Conservation (phyloP, 2,113 vertebrate genomes). For the Cyanocitta stelleri region DNA sequence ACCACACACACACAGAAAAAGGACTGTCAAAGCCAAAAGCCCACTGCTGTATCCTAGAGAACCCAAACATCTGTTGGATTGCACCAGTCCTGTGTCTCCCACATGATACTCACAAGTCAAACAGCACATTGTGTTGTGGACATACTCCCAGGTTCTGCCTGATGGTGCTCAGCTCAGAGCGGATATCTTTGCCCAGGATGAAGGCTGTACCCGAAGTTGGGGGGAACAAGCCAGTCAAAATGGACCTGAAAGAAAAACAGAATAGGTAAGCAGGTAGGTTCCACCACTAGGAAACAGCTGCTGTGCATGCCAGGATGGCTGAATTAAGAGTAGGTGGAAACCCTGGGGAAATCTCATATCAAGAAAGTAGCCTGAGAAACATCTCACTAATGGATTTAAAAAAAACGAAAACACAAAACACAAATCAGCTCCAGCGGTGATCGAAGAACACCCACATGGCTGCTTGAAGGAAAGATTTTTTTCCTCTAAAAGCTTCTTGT, state of each 20-base stretch:
- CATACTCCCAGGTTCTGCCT: constrained; percentile 92
- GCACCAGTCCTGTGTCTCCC: not conserved
- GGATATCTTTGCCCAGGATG: constrained; percentile 92
- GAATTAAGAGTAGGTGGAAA: not conserved
- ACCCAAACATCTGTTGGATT: rapidly evolving
- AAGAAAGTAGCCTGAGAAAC: not conserved
- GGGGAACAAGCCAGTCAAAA: constrained; percentile 93
- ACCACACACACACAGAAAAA: not conserved
- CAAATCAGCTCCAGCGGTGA: not conserved
- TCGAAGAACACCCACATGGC: not conserved
- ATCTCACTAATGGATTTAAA: not conserved
- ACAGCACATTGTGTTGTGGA: constrained; percentile 95
- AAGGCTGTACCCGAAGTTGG: constrained; percentile 95
- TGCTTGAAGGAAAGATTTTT: not conserved
- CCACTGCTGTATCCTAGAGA: not conserved
- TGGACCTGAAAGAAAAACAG: constrained; percentile 80
- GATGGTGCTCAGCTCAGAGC: constrained; percentile 85
- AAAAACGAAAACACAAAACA: not conserved
- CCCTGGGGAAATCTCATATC: not conserved
- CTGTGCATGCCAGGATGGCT: not conserved
- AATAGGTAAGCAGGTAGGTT: not conserved
- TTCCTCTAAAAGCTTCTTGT: not conserved
- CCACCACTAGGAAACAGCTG: not conserved
- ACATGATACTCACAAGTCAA: constrained; percentile 87
- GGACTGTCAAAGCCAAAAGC: not conserved